Conservation (phyloP, 2,113 vertebrate species). For the Gila orcuttii region DNA sequence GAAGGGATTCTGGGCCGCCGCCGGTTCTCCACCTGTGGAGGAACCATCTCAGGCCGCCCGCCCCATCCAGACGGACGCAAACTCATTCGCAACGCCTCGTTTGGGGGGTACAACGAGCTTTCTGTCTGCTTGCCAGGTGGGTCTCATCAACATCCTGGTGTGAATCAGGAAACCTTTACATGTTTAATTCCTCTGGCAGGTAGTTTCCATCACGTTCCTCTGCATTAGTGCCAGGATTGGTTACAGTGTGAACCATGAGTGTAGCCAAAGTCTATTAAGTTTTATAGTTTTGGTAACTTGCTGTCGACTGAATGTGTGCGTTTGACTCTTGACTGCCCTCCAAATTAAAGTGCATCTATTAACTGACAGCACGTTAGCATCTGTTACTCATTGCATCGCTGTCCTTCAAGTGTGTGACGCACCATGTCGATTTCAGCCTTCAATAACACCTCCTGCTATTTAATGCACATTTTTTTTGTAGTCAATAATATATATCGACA, state of each 20-base stretch:
- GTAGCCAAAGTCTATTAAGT: neutral
- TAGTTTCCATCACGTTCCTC: neutral
- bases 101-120: conserved; percentile 95
- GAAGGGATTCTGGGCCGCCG: conserved; percentile 86
- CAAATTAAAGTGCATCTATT: conserved; percentile 4
- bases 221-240: neutral
- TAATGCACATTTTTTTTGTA: neutral
- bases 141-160: conserved; percentile 61
- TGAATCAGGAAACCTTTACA: neutral
- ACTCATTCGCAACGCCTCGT: conserved; percentile 96
- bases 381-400: neutral
- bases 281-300: neutral
- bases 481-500: neutral
- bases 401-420: neutral
- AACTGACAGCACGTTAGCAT: neutral
- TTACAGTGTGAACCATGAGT: neutral
- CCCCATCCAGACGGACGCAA: conserved; percentile 88
- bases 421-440: neutral
- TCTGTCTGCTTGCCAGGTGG: conserved; percentile 90
- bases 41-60: conserved; percentile 81
- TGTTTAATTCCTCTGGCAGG: neutral
- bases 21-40: conserved; percentile 91
- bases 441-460: neutral
- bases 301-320: neutral
- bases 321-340: neutral